Conservation (phyloP, 2,113 vertebrate genomes). For the Aegithalos caudatus region DNA sequence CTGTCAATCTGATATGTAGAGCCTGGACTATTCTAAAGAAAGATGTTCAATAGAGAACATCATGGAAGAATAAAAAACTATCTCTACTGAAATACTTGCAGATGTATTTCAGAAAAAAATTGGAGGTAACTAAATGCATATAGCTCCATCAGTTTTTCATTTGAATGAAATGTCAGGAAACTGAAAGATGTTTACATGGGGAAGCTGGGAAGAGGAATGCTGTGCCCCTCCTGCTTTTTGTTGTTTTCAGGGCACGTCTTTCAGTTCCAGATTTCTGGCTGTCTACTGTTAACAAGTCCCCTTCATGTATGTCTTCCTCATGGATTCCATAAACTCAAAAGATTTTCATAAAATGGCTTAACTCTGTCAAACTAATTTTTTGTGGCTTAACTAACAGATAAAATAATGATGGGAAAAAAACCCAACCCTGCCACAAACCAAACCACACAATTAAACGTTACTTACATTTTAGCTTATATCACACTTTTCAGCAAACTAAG, state of each 20-base stretch:
- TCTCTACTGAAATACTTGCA: not conserved
- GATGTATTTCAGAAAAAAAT: not conserved
- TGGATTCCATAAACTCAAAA: not conserved
- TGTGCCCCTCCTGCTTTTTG: not conserved
- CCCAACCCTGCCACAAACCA: not conserved
- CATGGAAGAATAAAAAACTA: not conserved
- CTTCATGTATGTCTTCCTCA: not conserved
- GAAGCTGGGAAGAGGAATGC: not conserved
- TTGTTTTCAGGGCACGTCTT: not conserved
- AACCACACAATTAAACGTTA: accelerated
- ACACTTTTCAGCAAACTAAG: not conserved
- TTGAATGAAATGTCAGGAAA: not conserved
- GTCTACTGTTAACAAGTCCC: not conserved
- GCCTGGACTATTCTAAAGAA: not conserved
- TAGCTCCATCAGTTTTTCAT: not conserved
- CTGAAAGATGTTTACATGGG: not conserved
- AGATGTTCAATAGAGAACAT: not conserved
- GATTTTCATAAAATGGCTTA: not conserved
- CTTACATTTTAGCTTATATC: not conserved
- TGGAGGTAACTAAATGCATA: not conserved
- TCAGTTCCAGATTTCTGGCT: not conserved
- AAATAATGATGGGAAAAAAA: not conserved
- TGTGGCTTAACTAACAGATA: not conserved
- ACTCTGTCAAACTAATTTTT: not conserved
- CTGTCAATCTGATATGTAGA: not conserved